Percentiles rank a stretch among this genome's conserved stretches.
phyloP scores from a whole-genome alignment of 2,888 invertebrate genomes.

The Drosophila imparisetae region DNA sequence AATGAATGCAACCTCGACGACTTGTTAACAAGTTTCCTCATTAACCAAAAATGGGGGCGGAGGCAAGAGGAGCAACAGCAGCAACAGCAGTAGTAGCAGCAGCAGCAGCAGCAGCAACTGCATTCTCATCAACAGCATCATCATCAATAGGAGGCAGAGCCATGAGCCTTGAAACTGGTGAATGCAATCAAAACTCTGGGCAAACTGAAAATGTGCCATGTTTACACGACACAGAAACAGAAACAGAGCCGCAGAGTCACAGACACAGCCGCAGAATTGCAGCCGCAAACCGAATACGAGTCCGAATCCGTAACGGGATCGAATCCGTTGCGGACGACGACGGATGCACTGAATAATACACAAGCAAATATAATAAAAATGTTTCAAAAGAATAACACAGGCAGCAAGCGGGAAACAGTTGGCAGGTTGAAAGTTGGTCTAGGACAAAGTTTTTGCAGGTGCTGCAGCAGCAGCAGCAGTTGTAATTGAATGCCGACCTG shows the following conservation, averaged over 20 bases:
- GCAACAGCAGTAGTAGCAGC: background rate
- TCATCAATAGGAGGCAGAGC: conserved; percentile 44
- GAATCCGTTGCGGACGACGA: conserved; percentile 31
- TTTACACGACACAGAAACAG: conserved; percentile 39
- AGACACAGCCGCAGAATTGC: conserved; percentile 1
- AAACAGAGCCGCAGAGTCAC: background rate
- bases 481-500: conserved; percentile 50
- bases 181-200: conserved; percentile 22
- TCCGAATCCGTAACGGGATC: conserved; percentile 45
- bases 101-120: background rate
- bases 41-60: conserved; percentile 25
- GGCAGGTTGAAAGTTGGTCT: conserved; percentile 74
- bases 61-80: background rate
- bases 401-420: conserved; percentile 11
- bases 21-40: conserved; percentile 55
- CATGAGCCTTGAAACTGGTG: conserved; percentile 51
- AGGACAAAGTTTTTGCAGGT: conserved; percentile 72
- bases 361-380: conserved; percentile 61
- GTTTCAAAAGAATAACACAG: conserved; percentile 56
- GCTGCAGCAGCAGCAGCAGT: conserved; percentile 16
- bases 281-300: conserved; percentile 12
- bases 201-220: conserved; percentile 45
- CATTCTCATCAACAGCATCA: conserved; percentile 55
- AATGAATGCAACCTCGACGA: conserved; percentile 58
- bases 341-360: conserved; percentile 48